Conservation (phyloP, 2,113 vertebrate species). For the Herpetotheres cachinnans region DNA sequence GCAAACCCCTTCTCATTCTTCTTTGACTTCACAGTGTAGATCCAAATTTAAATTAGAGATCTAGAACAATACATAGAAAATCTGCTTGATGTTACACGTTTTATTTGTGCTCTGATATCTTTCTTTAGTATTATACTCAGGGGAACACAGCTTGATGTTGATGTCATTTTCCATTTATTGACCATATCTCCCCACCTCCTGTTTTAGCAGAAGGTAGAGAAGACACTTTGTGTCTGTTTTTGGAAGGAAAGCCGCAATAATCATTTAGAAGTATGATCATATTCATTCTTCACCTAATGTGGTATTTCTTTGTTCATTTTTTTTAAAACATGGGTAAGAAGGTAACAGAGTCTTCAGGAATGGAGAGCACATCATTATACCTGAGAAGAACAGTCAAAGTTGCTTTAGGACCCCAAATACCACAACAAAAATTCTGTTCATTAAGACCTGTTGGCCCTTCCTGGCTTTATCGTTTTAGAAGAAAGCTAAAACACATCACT, state of each 20-base stretch:
- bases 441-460: background rate
- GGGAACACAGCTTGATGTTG: background rate
- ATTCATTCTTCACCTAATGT: background rate
- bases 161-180: background rate
- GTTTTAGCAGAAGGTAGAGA: background rate
- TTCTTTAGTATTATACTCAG: background rate
- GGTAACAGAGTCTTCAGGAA: background rate
- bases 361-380: background rate
- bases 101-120: background rate
- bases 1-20: background rate
- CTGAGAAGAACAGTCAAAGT: background rate
- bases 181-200: background rate
- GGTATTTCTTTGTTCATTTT: background rate
- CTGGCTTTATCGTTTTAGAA: background rate
- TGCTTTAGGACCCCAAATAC: background rate
- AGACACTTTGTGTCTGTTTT: background rate
- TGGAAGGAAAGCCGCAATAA: background rate
- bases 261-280: background rate
- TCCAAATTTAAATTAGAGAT: background rate
- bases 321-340: background rate
- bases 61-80: background rate
- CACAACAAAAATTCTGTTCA: background rate
- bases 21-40: background rate
- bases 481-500: background rate
- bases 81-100: background rate